Conservation (phyloP, 2,888 invertebrate species). For the Camponotus fellah region DNA sequence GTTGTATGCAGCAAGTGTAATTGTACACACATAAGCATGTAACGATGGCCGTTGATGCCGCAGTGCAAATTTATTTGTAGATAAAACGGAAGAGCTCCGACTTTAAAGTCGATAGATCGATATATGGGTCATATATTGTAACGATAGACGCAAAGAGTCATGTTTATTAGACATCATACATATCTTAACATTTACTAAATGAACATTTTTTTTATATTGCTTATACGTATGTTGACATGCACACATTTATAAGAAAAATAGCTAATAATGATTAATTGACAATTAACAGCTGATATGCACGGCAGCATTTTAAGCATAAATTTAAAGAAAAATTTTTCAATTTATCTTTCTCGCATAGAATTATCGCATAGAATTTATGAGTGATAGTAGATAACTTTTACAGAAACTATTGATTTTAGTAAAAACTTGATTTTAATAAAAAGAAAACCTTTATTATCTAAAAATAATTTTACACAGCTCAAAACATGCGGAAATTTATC, state of each 20-base stretch:
- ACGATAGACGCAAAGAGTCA: conserved; percentile 5
- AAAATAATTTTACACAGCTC: neutral
- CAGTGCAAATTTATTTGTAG: conserved; percentile 23
- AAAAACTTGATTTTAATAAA: neutral
- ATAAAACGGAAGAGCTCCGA: conserved; percentile 17
- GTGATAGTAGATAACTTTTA: neutral
- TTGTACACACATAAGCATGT: neutral
- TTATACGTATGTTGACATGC: neutral
- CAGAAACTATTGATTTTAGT: neutral
- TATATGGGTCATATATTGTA: conserved; percentile 9
- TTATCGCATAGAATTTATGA: too few relatives aligned
- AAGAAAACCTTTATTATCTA: neutral
- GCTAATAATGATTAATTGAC: neutral
- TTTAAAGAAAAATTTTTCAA: conserved; percentile 1
- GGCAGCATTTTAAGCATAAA: neutral
- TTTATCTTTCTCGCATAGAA: neutral
- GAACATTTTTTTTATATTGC: neutral
- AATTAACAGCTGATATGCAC: neutral
- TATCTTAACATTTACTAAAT: neutral
- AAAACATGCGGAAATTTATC: neutral
- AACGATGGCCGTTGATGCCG: conserved; percentile 10
- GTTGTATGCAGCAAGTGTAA: neutral
- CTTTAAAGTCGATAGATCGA: conserved; percentile 41
- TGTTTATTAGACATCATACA: neutral
- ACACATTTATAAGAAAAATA: neutral